These are phyloP conservation scores for Halictus ligatus DNA, from an alignment of 2,888 invertebrate genomes.

Conservation along the genomic window DNA sequence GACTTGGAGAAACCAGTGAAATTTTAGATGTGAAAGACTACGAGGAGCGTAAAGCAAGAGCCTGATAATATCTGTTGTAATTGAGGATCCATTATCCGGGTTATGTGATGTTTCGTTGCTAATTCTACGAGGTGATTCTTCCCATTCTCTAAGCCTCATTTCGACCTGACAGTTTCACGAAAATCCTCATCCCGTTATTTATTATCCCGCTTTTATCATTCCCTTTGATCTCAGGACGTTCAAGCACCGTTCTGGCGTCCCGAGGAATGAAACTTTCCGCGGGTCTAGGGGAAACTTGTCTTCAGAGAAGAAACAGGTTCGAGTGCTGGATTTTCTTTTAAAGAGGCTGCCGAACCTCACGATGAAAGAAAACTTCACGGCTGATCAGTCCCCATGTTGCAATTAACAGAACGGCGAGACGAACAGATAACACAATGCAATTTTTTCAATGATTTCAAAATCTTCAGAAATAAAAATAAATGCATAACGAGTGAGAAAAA, in stretches of 20 bases:
- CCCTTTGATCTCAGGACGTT: not conserved
- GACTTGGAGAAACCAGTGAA: too few relatives aligned
- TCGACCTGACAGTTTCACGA: not conserved
- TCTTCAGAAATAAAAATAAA: not conserved
- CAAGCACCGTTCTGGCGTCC: not conserved
- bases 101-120: not conserved
- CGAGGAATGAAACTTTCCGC: conserved; percentile 4
- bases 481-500: not conserved
- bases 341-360: not conserved
- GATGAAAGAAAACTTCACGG: not conserved
- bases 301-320: not conserved
- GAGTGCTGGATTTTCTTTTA: not conserved
- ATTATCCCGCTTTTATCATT: conserved; percentile 12
- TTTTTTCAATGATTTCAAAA: not conserved
- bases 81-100: not conserved
- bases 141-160: not conserved
- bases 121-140: not conserved
- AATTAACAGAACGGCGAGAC: not conserved
- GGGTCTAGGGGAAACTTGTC: not conserved
- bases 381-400: not conserved
- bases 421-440: not conserved
- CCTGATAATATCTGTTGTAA: not conserved
- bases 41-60: not conserved
- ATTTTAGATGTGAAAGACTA: too few relatives aligned
- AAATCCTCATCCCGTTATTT: conserved; percentile 12